Evolutionary conservation across 2,888 invertebrate species (phyloP), one percentile per base, ranked within the genome.

Genomic region (Subacronicta megacephala): DNA sequence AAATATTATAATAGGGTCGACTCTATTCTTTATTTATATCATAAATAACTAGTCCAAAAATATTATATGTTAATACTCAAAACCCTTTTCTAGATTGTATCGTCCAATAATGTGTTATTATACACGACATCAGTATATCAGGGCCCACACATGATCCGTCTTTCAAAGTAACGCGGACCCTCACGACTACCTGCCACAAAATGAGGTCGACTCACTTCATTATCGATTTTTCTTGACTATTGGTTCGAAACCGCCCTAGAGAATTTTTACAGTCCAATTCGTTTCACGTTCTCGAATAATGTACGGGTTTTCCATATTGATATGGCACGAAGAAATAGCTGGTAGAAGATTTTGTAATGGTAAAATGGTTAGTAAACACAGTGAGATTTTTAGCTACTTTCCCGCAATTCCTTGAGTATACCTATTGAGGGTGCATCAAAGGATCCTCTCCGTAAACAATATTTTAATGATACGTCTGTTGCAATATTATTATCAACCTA

Each of bases 191-290:
- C 68, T 69, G 67, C 38, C 43, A 10, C 12, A 42, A 61, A 68
- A 68, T 61, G 54, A 44, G 72, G 67, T 72, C 68, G 57, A 23
- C 51, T 47, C 70, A 45, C 53, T 54, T 62, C 46, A 62, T 26
- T 41, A 69, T 69, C 47, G 67, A 66, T 72, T 69, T 71, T 72
- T 56, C 53, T 45, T 66, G 41, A 57, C 72, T 72, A 69, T 72
- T 56, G 61, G 43, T 40, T 40, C 38, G 47, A 42, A 49, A 47
- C 41, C 72, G 65, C 53, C 56, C 50, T 58, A 15, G 20, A 42
- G n/a, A 7, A 51, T 61, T 72, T 72, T 68, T 43, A 61, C 67
- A 61, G 72, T 54, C 46, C 53, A 66, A 56, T 56, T 54, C 52
- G 36, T 68, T 68, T 52, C 38, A 46, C 57, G 43, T 70, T 45